Evolutionary conservation across 2,113 vertebrate genomes (phyloP).

Genomic region (Donacobius atricapilla): DNA sequence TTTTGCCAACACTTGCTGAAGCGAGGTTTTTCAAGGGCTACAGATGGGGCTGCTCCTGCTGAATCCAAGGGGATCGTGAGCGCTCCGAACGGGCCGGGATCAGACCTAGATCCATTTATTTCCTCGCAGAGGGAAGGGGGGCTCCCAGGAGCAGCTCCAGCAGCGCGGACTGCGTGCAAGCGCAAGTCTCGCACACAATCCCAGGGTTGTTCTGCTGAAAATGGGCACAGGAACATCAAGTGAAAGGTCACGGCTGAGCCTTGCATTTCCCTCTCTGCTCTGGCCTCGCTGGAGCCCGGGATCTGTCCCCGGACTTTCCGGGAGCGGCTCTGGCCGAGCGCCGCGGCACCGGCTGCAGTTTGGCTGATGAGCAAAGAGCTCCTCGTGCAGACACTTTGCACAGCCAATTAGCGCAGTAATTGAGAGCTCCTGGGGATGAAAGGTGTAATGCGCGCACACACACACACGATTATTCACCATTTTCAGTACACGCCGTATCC

Average conservation of each 20-base stretch:
- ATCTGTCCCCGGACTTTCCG: not conserved
- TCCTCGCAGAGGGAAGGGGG: not conserved
- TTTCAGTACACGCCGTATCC: conserved; percentile 56
- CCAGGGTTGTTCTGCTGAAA: not conserved
- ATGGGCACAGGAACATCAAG: not conserved
- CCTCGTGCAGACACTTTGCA: conserved; percentile 9
- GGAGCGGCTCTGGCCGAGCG: not conserved
- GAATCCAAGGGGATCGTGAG: not conserved
- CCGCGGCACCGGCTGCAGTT: not conserved
- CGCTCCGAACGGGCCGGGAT: not conserved
- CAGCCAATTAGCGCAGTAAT: conserved; percentile 62
- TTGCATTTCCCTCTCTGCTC: not conserved
- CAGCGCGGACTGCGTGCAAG: not conserved
- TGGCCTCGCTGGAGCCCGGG: not conserved
- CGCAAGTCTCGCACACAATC: not conserved
- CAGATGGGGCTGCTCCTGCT: not conserved
- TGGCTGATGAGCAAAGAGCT: not conserved
- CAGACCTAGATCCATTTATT: not conserved
- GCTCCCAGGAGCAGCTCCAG: not conserved
- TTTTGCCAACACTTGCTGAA: not conserved
- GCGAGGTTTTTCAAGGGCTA: not conserved
- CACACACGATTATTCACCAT: conserved; percentile 42
- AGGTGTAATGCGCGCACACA: conserved; percentile 5
- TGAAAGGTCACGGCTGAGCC: not conserved
- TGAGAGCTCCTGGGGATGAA: conserved; percentile 51